Percentiles rank a stretch among this genome's conserved stretches.
phyloP scores from a whole-genome alignment of 2,888 invertebrate genomes.

The Lasius fuliginosus region DNA sequence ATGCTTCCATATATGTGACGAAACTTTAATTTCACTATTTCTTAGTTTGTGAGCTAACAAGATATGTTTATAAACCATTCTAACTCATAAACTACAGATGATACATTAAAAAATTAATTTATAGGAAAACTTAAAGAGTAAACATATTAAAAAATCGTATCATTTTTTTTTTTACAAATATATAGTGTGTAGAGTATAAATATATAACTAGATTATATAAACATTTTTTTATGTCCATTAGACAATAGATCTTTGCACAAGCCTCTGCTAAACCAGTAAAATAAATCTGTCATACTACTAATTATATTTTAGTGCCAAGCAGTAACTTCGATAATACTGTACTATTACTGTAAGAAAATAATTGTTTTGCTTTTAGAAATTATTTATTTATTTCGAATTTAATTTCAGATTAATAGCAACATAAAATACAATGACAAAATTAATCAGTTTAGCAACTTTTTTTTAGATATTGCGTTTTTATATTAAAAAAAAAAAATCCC shows the following conservation, averaged over 20 bases:
- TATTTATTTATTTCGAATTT: neutral
- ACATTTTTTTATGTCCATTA: neutral
- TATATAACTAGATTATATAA: constrained; percentile 25
- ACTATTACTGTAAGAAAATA: neutral
- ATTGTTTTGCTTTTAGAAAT: neutral
- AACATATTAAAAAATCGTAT: constrained; percentile 19
- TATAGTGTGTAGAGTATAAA: constrained; percentile 24
- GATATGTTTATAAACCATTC: neutral
- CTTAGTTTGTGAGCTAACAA: constrained; percentile 15
- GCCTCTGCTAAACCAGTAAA: neutral
- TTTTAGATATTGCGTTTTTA: neutral
- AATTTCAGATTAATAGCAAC: neutral
- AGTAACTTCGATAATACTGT: neutral
- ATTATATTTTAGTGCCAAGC: neutral
- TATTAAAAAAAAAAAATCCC: constrained; percentile 30
- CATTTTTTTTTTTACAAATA: neutral
- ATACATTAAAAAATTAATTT: constrained; percentile 5
- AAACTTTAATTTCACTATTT: neutral
- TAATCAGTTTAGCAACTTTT: neutral
- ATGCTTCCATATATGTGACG: neutral
- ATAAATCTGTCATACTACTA: constrained; percentile 2
- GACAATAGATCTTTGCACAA: constrained; percentile 26
- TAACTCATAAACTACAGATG: neutral
- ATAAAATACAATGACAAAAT: neutral
- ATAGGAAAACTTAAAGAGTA: constrained; percentile 11